Percentiles rank a stretch among this genome's conserved stretches.
Conservation (phyloP, 2,888 invertebrate species). For the Phania funesta region DNA sequence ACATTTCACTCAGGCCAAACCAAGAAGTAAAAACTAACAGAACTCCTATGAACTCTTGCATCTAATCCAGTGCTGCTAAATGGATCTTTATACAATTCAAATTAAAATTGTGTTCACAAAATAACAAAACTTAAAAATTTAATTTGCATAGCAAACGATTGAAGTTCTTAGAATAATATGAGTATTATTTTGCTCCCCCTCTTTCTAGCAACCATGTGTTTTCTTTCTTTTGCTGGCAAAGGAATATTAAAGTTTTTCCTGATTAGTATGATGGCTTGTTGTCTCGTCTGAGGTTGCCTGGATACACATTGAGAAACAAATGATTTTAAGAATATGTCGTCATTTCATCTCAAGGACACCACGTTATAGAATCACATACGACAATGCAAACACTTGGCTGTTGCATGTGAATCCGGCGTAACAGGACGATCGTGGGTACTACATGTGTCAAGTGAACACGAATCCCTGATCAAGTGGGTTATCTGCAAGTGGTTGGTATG, state of each 20-base stretch:
- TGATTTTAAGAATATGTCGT: slow-evolving; percentile 95
- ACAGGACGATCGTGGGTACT: slow-evolving; percentile 93
- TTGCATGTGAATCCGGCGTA: slow-evolving; percentile 95
- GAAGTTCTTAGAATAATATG: neutral
- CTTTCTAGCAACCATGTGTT: neutral
- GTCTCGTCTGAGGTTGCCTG: slow-evolving; percentile 90
- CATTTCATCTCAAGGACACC: slow-evolving; percentile 95
- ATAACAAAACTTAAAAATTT: slow-evolving; percentile 5
- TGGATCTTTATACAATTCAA: too few relatives aligned
- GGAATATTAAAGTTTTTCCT: neutral
- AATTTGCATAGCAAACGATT: neutral
- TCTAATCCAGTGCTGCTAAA: too few relatives aligned
- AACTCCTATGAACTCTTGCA: too few relatives aligned
- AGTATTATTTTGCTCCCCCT: too few relatives aligned
- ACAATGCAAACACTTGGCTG: slow-evolving; percentile 95
- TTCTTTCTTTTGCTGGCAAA: slow-evolving; percentile 3
- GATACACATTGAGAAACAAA: slow-evolving; percentile 96
- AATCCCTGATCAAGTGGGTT: slow-evolving; percentile 97
- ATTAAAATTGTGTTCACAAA: neutral
- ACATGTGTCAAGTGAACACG: slow-evolving; percentile 86
- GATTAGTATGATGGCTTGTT: neutral
- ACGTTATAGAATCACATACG: slow-evolving; percentile 94
- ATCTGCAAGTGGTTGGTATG: slow-evolving; percentile 95
- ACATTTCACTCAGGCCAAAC: too few relatives aligned
- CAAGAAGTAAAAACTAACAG: neutral